Conservation (phyloP, 53 echinoderm and acorn worm species). For the Zoroaster sp. region DNA sequence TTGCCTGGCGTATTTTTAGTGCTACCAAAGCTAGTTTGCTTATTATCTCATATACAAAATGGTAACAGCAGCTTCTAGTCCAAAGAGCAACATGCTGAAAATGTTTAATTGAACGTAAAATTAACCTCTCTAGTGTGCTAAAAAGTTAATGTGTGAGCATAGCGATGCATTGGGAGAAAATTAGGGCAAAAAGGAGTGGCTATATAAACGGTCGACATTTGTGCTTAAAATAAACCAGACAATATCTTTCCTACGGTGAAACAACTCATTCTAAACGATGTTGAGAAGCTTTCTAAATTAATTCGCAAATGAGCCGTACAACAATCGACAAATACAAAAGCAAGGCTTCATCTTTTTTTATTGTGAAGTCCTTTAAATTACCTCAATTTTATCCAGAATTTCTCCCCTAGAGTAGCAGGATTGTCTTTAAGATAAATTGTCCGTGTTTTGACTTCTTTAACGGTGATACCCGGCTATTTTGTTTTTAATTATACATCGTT, state of each 20-base stretch:
- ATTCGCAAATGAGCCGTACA: neutral
- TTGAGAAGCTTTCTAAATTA: neutral
- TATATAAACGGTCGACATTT: slow-evolving; percentile 18
- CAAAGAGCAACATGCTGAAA: neutral
- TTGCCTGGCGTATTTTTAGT: neutral
- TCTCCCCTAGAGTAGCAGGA: too few relatives aligned
- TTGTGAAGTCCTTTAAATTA: too few relatives aligned
- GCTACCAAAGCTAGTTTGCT: neutral
- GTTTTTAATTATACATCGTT: too few relatives aligned
- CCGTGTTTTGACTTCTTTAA: too few relatives aligned
- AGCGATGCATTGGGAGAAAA: too few relatives aligned
- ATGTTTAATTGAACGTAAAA: slow-evolving; percentile 11
- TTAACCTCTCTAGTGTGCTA: neutral
- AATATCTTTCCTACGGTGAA: neutral
- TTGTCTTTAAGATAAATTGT: too few relatives aligned
- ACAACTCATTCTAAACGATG: neutral
- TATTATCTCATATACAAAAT: neutral
- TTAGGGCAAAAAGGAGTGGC: neutral
- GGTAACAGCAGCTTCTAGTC: neutral
- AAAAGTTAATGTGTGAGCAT: neutral
- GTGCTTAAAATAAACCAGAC: slow-evolving; percentile 33
- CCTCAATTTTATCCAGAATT: too few relatives aligned
- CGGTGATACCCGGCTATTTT: too few relatives aligned
- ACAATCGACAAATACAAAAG: too few relatives aligned
- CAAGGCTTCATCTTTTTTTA: too few relatives aligned